These are phyloP conservation scores for Apodemus sylvaticus DNA, from an alignment of 2,113 vertebrate genomes.

Conservation along the genomic window DNA sequence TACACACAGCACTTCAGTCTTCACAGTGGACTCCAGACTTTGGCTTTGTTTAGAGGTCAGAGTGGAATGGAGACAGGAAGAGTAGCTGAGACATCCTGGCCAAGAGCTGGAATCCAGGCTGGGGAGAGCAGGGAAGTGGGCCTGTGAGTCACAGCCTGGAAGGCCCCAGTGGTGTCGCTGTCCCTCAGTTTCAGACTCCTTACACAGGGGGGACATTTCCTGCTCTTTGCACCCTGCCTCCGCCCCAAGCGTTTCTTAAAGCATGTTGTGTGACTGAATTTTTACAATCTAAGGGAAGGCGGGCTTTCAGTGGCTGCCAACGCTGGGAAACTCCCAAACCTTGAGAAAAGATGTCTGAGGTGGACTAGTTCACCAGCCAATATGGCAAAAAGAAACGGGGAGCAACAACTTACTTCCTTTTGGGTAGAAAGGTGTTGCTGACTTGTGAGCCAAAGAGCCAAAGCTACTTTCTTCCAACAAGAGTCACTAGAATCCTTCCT, in stretches of 20 bases:
- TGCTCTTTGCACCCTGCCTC: not conserved
- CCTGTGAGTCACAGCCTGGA: conserved; percentile 71
- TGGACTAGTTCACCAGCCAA: not conserved
- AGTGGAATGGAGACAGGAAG: conserved; percentile 73
- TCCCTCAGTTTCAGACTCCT: not conserved
- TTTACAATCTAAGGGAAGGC: conserved; percentile 8
- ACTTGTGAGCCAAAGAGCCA: not conserved
- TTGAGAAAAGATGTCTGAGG: conserved; percentile 12
- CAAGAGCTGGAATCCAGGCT: not conserved
- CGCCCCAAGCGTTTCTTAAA: not conserved
- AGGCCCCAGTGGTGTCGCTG: not conserved
- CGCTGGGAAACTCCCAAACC: not conserved
- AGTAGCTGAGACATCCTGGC: conserved; percentile 67
- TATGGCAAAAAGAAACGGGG: not conserved
- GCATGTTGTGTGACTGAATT: conserved; percentile 37
- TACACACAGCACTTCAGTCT: conserved; percentile 29
- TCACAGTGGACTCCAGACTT: conserved; percentile 42
- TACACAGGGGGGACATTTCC: conserved; percentile 50
- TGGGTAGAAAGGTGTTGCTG: not conserved
- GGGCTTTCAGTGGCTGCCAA: not conserved
- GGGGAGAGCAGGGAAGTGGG: conserved; percentile 43
- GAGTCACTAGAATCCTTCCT: not conserved
- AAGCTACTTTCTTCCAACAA: not conserved
- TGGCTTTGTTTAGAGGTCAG: conserved; percentile 59
- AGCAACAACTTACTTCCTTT: not conserved